phyloP scores from a whole-genome alignment of 1,140 invertebrate genomes.

The Trichonephila clavipes region DNA sequence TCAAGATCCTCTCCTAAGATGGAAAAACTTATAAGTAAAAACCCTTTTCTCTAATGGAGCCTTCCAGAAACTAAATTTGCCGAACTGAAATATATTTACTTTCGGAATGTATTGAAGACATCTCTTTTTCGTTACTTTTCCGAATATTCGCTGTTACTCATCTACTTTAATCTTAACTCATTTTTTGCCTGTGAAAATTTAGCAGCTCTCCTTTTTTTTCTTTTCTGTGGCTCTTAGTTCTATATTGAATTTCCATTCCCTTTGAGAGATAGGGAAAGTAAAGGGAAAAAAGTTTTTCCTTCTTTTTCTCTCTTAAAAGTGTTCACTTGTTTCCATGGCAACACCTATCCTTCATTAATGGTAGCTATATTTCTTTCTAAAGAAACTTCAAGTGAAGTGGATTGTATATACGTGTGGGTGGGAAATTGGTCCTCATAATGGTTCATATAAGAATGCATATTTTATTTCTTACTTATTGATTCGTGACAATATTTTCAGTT shows the following conservation, averaged over 20 bases:
- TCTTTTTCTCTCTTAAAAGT: background rate
- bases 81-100: constrained; percentile 51
- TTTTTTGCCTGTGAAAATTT: constrained; percentile 49
- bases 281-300: background rate
- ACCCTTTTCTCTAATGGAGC: constrained; percentile 33
- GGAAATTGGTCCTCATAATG: background rate
- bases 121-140: background rate
- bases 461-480: background rate
- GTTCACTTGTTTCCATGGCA: constrained; percentile 33
- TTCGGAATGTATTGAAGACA: constrained; percentile 35
- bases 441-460: background rate
- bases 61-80: constrained; percentile 46
- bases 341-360: constrained; percentile 47
- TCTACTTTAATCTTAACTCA: constrained; percentile 57
- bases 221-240: constrained; percentile 2
- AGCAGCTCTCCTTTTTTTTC: background rate
- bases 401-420: background rate
- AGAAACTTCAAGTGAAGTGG: background rate
- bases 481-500: background rate
- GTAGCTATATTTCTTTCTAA: constrained; percentile 22
- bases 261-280: background rate
- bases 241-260: constrained; percentile 51
- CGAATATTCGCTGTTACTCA: constrained; percentile 52
- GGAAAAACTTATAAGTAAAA: background rate
- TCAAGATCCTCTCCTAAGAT: background rate